phyloP scores from a whole-genome alignment of 2,888 invertebrate species.

The Apodemia zela region DNA sequence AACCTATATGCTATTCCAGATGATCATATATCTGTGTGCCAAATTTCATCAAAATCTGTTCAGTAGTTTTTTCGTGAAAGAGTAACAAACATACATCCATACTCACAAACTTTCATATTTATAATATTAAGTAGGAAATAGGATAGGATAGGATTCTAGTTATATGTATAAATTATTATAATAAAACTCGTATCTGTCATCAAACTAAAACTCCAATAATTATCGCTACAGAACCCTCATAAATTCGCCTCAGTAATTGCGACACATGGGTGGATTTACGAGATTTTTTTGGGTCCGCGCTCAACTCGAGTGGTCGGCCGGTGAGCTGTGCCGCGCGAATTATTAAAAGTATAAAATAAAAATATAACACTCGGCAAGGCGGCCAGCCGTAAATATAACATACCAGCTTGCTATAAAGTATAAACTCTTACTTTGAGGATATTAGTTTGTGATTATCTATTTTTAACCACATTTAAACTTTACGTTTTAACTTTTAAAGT shows the following conservation, averaged over 20 bases:
- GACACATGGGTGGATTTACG: slow-evolving; percentile 69
- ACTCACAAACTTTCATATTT: no score
- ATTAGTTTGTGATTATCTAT: background rate
- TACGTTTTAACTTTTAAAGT: no score
- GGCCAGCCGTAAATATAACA: slow-evolving; percentile 55
- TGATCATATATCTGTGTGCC: no score
- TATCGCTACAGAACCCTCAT: background rate
- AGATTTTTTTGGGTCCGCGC: slow-evolving; percentile 73
- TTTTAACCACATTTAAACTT: background rate
- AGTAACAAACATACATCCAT: no score
- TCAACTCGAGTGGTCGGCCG: slow-evolving; percentile 66
- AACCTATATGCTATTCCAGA: no score
- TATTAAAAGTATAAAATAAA: slow-evolving; percentile 71
- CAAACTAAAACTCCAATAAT: slow-evolving; percentile 16
- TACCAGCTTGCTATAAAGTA: slow-evolving; percentile 40
- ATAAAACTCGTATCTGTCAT: slow-evolving; percentile 9
- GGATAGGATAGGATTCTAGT: no score
- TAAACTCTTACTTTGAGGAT: slow-evolving; percentile 31
- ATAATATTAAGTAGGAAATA: no score
- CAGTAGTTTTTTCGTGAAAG: no score
- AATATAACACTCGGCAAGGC: slow-evolving; percentile 53
- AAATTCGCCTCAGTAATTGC: slow-evolving; percentile 47
- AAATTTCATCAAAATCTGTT: no score
- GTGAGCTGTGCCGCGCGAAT: slow-evolving; percentile 64
- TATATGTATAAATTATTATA: background rate